Conservation (phyloP, 2,888 invertebrate genomes). For the Volucella zonaria region DNA sequence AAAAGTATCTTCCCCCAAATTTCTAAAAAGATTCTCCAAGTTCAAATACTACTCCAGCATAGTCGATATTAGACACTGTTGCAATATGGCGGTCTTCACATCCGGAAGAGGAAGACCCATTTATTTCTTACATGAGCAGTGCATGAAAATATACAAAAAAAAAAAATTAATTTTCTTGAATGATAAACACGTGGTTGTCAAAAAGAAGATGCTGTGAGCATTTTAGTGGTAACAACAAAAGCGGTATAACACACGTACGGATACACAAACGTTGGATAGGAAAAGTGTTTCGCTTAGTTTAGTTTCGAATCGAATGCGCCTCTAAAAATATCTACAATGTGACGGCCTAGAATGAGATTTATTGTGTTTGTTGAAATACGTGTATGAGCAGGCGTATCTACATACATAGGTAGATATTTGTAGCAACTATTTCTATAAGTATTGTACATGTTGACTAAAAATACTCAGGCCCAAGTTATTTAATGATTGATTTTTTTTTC, state of each 20-base stretch:
- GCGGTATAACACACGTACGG: not conserved
- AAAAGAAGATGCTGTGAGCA: not conserved
- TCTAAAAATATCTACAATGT: slow-evolving; percentile 33
- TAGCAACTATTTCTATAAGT: slow-evolving; percentile 8
- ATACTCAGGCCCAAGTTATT: not conserved
- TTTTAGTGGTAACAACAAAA: not conserved
- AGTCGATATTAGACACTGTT: not conserved
- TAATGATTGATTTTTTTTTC: not conserved
- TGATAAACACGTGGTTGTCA: slow-evolving; percentile 1
- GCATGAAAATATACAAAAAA: not conserved
- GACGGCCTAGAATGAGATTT: slow-evolving; percentile 31
- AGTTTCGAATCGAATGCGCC: slow-evolving; percentile 2
- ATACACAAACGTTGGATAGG: not conserved
- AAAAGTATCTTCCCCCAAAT: not conserved
- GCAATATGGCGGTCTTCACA: not conserved
- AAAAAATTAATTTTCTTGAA: not conserved
- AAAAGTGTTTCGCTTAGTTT: not conserved
- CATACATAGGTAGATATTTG: slow-evolving; percentile 12
- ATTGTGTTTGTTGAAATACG: slow-evolving; percentile 7
- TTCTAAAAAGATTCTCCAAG: not conserved
- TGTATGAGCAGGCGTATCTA: no score
- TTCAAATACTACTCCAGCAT: not conserved
- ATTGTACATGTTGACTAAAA: not conserved
- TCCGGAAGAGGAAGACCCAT: slow-evolving; percentile 11
- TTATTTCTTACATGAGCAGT: not conserved